Base-by-base conservation (phyloP, 2,113 vertebrate species). In the Amazona guildingii region DNA sequence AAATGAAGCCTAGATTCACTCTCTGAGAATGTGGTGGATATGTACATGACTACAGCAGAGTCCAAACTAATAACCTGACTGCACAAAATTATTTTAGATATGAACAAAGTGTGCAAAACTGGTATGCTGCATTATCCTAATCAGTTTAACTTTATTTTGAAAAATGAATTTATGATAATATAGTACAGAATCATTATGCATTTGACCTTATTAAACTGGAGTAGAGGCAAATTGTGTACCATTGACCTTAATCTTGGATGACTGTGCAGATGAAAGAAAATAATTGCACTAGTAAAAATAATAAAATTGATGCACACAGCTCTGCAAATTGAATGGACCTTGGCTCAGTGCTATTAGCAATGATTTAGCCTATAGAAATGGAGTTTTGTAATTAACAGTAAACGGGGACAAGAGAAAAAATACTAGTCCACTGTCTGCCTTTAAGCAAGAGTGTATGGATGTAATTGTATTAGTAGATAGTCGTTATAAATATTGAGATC, bases 161-260 rank as follows among this genome's bases (percentile, higher is more conserved):
- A 92, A 96, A 96, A 89, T 76, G 19, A 75, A 90, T 90, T 96
- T 91, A 95, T 91, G 67, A 89, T 94, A 92, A 94, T 92, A 94
- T 79, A 55, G 21, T 77, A 83, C 54, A 90, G 75, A 95, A 84
- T 95, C 57, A 83, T 70, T 90, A 78, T 90, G 62, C 74, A 73
- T 52, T 95, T 91, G 89, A 95, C 68, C 61, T 96, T 95, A 95
- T 86, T 96, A 74, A 92, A 68, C 48, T 87, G 63, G 83, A 96
- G 86, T 88, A 94, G 90, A 97, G 96, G 86, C 90, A 96, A 90
- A 97, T 91, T 95, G n/a, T 89, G 81, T 64, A 86, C 37, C 52
- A 92, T 92, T 97, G 94, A 94, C 80, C 82, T 96, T 94, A 96
- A 95, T 87, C 70, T 96, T 96, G 54, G 66, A 46, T 97, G 72